Base-by-base conservation (phyloP, 2,797 vertebrate genomes). In the Falco peregrinus region DNA sequence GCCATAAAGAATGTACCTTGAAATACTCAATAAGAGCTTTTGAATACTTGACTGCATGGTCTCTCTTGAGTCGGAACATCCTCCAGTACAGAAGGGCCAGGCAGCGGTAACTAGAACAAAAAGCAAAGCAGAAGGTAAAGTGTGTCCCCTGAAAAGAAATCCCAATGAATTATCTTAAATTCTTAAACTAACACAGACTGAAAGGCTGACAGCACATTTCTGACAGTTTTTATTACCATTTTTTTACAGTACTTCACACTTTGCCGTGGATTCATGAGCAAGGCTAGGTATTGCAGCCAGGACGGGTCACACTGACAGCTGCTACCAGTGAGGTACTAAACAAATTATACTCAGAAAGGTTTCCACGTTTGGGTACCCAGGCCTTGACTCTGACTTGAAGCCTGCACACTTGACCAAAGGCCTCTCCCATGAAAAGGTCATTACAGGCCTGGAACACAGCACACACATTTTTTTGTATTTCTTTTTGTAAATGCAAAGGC, bases 11-110 rank as follows among this genome's bases (percentile, higher is more conserved):
- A 78, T 45, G 56, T 98, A 99, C 99, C 99, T 99, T 99, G 95
- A 99, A 99, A 97, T 99, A 99, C 94, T 99, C 99, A 60, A 99
- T 98, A 68, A 99, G 98, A 6, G 99, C 99, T 98, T 99, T 99
- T 6, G 99, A 99, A 97, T 99, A 99, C 98, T 99, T 99, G 73
- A 99, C 98, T 3, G 99, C 99, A 4, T 99, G 98, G 95, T 99
- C 99, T 97, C 99, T 99, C 97, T 99, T 99, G 93, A 99, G 98
- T 57, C 99, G 98, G 96, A 99, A 99, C 99, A 99, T 99, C 98
- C 99, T 98, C 99, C 99, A 99, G 97, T 99, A 99, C 33, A 99
- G 99, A 92, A 99, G 99, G 78, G 99, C 99, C 95, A 99, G 98
- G 97, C 99, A 99, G 92, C 99, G 98, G 97, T 99, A 99, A 97